phyloP scores from a whole-genome alignment of 2,113 vertebrate genomes.

The Pachycephala philippinensis region DNA sequence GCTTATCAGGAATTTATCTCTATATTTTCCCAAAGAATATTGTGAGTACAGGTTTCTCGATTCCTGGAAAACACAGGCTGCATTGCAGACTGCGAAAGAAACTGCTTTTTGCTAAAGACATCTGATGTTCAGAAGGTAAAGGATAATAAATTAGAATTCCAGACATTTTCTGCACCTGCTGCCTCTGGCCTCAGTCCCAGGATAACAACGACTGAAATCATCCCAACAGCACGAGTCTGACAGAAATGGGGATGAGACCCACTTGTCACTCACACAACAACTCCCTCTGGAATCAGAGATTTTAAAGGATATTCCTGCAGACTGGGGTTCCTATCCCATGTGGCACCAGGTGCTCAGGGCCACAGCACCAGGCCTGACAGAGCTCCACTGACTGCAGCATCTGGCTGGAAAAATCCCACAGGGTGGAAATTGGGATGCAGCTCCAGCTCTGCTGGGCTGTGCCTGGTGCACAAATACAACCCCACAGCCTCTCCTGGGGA shows the following conservation, averaged over 20 bases:
- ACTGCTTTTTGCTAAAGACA: background rate
- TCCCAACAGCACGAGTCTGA: background rate
- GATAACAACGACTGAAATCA: background rate
- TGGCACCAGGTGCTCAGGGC: background rate
- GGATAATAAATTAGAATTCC: background rate
- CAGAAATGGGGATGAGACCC: background rate
- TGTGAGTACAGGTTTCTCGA: background rate
- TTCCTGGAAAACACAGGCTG: background rate
- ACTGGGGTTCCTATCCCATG: background rate
- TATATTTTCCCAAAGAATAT: background rate
- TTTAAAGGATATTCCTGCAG: background rate
- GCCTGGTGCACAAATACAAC: accelerated
- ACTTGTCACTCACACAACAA: background rate
- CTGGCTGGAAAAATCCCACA: accelerated
- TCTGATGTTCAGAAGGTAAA: background rate
- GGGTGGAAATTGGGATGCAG: accelerated
- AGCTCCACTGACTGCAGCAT: background rate
- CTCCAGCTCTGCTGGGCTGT: accelerated
- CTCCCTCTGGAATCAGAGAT: background rate
- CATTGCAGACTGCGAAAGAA: background rate
- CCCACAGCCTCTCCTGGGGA: accelerated
- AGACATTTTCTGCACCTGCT: background rate
- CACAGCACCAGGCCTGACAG: background rate
- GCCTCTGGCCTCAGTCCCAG: background rate
- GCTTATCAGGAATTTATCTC: background rate